These are phyloP conservation scores for Nymphalis io DNA, from an alignment of 1,140 invertebrate genomes.

Conservation along the genomic window DNA sequence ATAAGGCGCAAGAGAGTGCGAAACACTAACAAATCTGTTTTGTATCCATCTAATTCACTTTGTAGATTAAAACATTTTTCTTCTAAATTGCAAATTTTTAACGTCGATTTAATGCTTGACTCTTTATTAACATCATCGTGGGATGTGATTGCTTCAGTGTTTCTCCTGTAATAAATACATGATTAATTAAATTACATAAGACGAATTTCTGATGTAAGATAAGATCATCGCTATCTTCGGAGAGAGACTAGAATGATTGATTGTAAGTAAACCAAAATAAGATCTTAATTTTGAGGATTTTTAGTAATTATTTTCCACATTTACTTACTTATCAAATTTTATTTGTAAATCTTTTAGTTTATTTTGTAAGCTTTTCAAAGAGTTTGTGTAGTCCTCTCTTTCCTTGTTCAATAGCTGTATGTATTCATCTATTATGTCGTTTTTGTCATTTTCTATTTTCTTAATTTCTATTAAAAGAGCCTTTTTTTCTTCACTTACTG, in stretches of 20 bases:
- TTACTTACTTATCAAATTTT: conserved; percentile 65
- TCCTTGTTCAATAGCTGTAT: conserved; percentile 68
- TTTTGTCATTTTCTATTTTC: conserved; percentile 72
- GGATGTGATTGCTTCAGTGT: conserved; percentile 38
- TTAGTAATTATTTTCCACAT: not conserved
- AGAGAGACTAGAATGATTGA: conserved; percentile 45
- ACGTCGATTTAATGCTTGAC: conserved; percentile 58
- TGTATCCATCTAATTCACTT: conserved; percentile 64
- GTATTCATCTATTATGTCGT: conserved; percentile 62
- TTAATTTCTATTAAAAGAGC: conserved; percentile 57
- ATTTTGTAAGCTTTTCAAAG: conserved; percentile 59
- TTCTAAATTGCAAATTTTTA: conserved; percentile 70
- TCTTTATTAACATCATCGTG: conserved; percentile 55
- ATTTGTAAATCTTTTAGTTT: conserved; percentile 61
- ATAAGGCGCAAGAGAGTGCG: not conserved
- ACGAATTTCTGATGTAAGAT: conserved; percentile 23
- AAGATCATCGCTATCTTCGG: conserved; percentile 44
- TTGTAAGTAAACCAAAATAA: conserved; percentile 22
- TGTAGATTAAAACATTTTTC: conserved; percentile 72
- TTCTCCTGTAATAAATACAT: conserved; percentile 58
- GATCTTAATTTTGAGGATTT: not conserved
- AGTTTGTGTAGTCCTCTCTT: conserved; percentile 64
- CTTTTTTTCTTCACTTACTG: conserved; percentile 55
- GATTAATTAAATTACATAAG: conserved; percentile 44
- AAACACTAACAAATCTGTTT: conserved; percentile 63